phyloP scores from a whole-genome alignment of 2,113 vertebrate genomes.

The pig (Sus scrofa) region T2T-Sscrofa CM000821.6:21349001-21349500 shows the following conservation, averaged over 20 bases:
- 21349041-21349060: background rate
- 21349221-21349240: background rate
- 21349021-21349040: background rate
- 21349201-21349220: background rate
- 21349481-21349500: background rate
- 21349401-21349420: background rate
- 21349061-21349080: background rate
- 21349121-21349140: background rate
- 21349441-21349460: constrained; percentile 14
- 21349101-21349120: background rate
- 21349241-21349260: background rate
- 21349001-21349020: background rate
- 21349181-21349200: background rate
- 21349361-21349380: background rate
- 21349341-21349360: background rate
- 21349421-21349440: background rate
- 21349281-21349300: background rate
- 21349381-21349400: background rate
- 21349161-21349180: background rate
- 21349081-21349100: background rate
- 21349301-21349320: background rate
- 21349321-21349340: background rate
- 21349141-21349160: background rate
- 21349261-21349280: background rate
- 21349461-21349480: background rate